Evolutionary conservation across 2,113 vertebrate genomes (phyloP).

Genomic region (Hepsetus odoe): DNA sequence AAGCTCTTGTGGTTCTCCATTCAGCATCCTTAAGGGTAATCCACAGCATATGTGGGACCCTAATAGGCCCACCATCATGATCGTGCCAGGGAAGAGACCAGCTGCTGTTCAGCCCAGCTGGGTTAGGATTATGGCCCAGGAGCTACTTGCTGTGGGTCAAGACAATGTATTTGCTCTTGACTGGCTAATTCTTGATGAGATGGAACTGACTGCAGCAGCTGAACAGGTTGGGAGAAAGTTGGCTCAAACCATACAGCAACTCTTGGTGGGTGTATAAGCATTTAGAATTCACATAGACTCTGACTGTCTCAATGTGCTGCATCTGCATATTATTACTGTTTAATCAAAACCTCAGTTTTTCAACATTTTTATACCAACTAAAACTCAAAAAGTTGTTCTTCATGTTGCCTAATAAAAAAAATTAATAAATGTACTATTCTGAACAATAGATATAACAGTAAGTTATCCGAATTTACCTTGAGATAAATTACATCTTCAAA

Average conservation of each 20-base stretch:
- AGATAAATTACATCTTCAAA: too few species aligned
- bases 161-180: conserved; percentile 41
- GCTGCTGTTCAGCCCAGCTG: conserved; percentile 32
- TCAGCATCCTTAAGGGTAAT: neutral
- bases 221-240: conserved; percentile 18
- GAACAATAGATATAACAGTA: neutral
- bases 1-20: conserved; percentile 15
- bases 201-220: conserved; percentile 20
- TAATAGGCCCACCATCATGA: conserved; percentile 20
- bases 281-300: neutral
- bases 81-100: conserved; percentile 31
- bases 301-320: neutral
- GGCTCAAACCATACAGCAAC: conserved; percentile 6
- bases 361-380: too few species aligned
- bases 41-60: conserved; percentile 17
- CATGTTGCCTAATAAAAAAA: too few species aligned
- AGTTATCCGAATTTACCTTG: too few species aligned
- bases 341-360: too few species aligned
- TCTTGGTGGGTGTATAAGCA: conserved; percentile 27
- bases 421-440: neutral
- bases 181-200: conserved; percentile 23
- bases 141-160: conserved; percentile 17
- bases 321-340: neutral
- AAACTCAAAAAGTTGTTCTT: too few species aligned
- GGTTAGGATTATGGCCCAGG: conserved; percentile 39